Evolutionary conservation across 2,113 vertebrate genomes (phyloP), one percentile per base, ranked within the genome.

Genomic region (Lepisosteus oculatus): DNA sequence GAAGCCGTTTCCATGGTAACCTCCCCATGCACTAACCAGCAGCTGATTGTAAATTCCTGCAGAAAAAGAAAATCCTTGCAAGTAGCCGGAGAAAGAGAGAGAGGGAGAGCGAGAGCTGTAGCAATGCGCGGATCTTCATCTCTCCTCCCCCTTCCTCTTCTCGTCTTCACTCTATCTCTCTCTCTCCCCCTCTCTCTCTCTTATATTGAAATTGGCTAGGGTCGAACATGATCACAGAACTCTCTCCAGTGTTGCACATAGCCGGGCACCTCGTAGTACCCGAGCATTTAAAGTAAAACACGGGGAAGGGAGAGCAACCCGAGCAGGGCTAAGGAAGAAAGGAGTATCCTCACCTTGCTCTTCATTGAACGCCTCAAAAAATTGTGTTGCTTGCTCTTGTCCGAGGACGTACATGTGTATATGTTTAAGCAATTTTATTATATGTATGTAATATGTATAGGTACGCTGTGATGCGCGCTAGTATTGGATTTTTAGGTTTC

Each of bases 1-100:
- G 93, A 93, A 93, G 93, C 92, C 88, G 91, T 92, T 87, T 92
- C 92, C 92, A 91, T 93, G 91, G 90, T 84, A 84, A 90, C 90
- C 86, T 83, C 82, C 85, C 86, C 85, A 79, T 76, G 74, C 77
- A 80, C 90, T 87, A 86, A 64, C 85, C 90, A 83, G 87, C 89
- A 87, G 85, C 77, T 91, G 93, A 92, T 92, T 92, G 93, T 91
- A 92, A 94, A 93, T 94, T 92, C 90, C 92, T 91, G 85, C 87
- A 79, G 85, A 84, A 86, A 82, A 82, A 72, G 43, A 78, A 62
- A 7, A 66, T 43, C 43, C 42, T 64, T 8, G 43, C 15, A 70
- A 65, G 55, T 44, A 65, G 85, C 80, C 84, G 86, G 86, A 85
- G 86, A 59, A 43, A 61, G 76, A 54, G 70, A 77, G 57, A 43